Base-by-base conservation (phyloP, 1,140 invertebrate genomes). In the Drosophila murphyi region DNA sequence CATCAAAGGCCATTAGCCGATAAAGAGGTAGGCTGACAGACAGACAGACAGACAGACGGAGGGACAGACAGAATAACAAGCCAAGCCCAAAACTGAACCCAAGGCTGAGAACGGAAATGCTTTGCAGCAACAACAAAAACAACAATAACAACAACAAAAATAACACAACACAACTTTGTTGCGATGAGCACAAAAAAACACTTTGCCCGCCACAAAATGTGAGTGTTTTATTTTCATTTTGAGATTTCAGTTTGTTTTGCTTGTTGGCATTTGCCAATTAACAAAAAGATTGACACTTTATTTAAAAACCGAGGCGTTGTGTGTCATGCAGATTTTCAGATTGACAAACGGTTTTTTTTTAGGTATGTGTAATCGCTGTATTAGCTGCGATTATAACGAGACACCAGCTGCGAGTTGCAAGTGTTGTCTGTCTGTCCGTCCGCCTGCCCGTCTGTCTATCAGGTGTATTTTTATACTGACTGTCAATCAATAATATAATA, bases 241-340 rank as follows among this genome's bases (percentile, higher is more conserved):
- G 39, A 54, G 29, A 48, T 56, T 68, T 41, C 61, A 35, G 51
- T 50, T 54, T 34, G 48, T 62, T 62, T 31, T 62, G 48, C 35
- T 4, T 50, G 48, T 82, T 85, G 73, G 39, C 67, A 59, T 72
- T 89, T 78, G 85, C 85, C 85, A 89, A 89, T 89, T 89, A 89
- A 89, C 85, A 89, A 74, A 71, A 67, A 89, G 86, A 90, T 89
- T 89, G 85, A 89, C 85, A 89, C 85, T 89, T 89, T 82, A 87
- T 75, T 83, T 78, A 81, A 88, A 85, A 88, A 68, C 41, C 77
- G 68, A 79, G 63, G 54, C 76, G 70, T 50, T 51, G 20, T 59
- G n/a, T 45, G 52, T 63, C 20, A 76, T 76, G 62, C 70, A 63
- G 61, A 80, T 80, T 63, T 48, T 29, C 29, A 65, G 52, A 65